These are phyloP conservation scores for Chlorocebus sabaeus DNA, from an alignment of 2,113 vertebrate genomes.

Conservation along the genomic window DNA sequence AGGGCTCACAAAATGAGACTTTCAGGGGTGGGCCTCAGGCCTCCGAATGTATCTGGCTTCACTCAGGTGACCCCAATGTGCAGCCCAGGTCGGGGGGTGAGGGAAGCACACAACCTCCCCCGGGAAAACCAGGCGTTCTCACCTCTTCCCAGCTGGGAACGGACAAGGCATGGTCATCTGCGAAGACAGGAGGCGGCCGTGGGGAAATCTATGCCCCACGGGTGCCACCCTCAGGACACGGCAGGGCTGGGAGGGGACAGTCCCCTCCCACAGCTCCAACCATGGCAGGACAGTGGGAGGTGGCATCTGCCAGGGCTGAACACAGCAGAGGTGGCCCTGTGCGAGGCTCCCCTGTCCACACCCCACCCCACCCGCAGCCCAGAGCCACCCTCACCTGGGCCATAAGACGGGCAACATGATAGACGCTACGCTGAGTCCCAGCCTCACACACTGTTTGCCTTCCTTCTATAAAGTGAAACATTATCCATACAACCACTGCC, in stretches of 20 bases:
- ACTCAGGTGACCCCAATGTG: fast-evolving
- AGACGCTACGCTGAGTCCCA: neutral
- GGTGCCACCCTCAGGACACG: neutral
- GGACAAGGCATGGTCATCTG: neutral
- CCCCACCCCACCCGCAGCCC: neutral
- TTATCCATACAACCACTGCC: fast-evolving
- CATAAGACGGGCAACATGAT: no score
- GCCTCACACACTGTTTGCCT: neutral
- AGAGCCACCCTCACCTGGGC: neutral
- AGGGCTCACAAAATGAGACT: neutral
- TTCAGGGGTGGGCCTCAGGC: neutral
- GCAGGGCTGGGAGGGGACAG: neutral
- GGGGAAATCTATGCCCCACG: neutral
- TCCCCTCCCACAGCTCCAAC: neutral
- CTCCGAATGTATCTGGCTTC: neutral
- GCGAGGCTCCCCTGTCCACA: neutral
- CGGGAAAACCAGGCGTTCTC: neutral
- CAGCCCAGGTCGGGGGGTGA: neutral
- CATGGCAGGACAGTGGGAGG: neutral
- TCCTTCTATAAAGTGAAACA: neutral
- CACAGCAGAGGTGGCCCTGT: neutral
- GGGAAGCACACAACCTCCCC: neutral
- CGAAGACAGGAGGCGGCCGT: neutral
- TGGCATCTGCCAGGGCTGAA: neutral
- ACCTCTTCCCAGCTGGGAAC: neutral